Conservation (phyloP, 1,140 invertebrate genomes). For the Rhopalosiphum padi region DNA sequence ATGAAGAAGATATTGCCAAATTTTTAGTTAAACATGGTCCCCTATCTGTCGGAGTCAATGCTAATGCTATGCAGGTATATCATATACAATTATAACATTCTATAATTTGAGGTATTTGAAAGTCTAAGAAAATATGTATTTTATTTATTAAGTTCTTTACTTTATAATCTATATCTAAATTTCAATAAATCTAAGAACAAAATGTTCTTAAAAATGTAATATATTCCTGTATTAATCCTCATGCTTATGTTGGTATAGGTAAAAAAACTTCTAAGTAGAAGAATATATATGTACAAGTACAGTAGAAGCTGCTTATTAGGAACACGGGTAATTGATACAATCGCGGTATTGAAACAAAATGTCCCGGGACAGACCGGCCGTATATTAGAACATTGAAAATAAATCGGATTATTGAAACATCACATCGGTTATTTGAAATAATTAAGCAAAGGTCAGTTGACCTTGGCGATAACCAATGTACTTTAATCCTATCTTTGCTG, state of each 20-base stretch:
- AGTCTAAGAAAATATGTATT: background rate
- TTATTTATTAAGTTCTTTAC: background rate
- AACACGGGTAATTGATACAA: too few relatives aligned
- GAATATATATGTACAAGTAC: too few relatives aligned
- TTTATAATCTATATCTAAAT: background rate
- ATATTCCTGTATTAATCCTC: background rate
- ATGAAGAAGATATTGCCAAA: constrained; percentile 92
- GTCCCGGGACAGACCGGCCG: too few relatives aligned
- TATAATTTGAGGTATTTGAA: background rate
- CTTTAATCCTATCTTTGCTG: too few relatives aligned
- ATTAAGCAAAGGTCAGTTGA: too few relatives aligned
- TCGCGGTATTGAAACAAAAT: too few relatives aligned
- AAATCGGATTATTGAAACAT: too few relatives aligned
- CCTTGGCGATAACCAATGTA: too few relatives aligned
- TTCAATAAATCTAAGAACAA: background rate
- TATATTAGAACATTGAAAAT: too few relatives aligned
- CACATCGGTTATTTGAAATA: too few relatives aligned
- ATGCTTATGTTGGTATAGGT: background rate
- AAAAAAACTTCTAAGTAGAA: too few relatives aligned
- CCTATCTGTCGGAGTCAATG: constrained; percentile 96
- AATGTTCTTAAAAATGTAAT: background rate
- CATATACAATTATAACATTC: background rate
- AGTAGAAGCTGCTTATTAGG: too few relatives aligned
- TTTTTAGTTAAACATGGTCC: constrained; percentile 93
- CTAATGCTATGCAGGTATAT: constrained; percentile 90